Evolutionary conservation across 1,140 invertebrate genomes (phyloP).

Genomic region (Drosophila varians): DNA sequence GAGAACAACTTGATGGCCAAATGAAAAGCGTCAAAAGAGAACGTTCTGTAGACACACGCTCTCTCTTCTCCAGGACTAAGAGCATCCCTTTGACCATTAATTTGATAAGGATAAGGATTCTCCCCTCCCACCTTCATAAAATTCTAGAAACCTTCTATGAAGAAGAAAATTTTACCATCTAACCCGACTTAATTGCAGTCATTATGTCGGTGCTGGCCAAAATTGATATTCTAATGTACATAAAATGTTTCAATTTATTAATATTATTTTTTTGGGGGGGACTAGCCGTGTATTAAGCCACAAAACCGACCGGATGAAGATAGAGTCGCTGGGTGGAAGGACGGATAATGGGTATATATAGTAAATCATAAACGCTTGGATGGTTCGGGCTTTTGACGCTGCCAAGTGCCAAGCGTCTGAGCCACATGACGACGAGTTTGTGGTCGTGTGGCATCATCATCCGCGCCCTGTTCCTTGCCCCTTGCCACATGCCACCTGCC

Average conservation of each 20-base stretch:
- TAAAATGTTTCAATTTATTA: constrained; percentile 41
- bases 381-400: constrained; percentile 33
- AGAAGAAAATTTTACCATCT: constrained; percentile 29
- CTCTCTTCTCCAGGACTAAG: background rate
- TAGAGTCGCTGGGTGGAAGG: constrained; percentile 20
- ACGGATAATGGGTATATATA: constrained; percentile 44
- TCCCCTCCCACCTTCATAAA: background rate
- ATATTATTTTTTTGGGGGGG: background rate
- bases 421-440: constrained; percentile 30
- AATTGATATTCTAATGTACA: constrained; percentile 66
- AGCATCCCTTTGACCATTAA: background rate
- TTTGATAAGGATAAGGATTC: constrained; percentile 65
- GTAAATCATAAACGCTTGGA: constrained; percentile 50
- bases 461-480: constrained; percentile 19
- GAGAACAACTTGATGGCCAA: constrained; percentile 1
- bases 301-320: constrained; percentile 37
- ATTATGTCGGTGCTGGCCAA: constrained; percentile 45
- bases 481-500: background rate
- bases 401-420: constrained; percentile 28
- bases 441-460: constrained; percentile 61
- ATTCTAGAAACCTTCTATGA: background rate
- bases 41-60: background rate
- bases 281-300: constrained; percentile 50
- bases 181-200: constrained; percentile 63
- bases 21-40: background rate